Percentiles rank a stretch among this genome's conserved stretches.
Conservation (phyloP, 2,888 invertebrate genomes). For the Sinopyrophorus schimmeli region DNA sequence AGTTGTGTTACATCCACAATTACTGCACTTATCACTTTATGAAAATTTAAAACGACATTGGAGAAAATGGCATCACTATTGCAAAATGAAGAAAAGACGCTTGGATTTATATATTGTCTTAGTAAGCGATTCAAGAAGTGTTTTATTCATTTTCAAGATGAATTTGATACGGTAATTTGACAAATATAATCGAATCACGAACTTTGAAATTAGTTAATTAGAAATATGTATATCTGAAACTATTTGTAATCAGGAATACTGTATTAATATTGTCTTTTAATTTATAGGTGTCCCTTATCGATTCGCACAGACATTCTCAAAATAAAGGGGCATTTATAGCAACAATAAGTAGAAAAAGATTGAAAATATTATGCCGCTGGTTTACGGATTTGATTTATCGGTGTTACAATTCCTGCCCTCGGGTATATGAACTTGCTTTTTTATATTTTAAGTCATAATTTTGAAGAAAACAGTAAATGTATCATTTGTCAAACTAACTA, state of each 20-base stretch:
- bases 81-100: slow-evolving; percentile 37
- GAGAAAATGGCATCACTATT: slow-evolving; percentile 53
- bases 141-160: slow-evolving; percentile 58
- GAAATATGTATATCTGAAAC: no score
- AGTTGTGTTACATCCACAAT: slow-evolving; percentile 55
- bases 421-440: slow-evolving; percentile 58
- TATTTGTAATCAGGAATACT: no score
- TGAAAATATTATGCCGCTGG: slow-evolving; percentile 57
- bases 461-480: slow-evolving; percentile 33
- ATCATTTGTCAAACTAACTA: no score
- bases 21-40: slow-evolving; percentile 52
- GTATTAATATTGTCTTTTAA: no score
- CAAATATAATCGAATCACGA: no score
- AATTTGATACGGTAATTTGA: slow-evolving; percentile 50
- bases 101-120: slow-evolving; percentile 57
- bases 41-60: slow-evolving; percentile 54
- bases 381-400: slow-evolving; percentile 50
- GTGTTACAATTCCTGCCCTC: slow-evolving; percentile 53
- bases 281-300: slow-evolving; percentile 57
- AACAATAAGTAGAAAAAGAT: slow-evolving; percentile 49
- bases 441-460: slow-evolving; percentile 56
- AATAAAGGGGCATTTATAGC: slow-evolving; percentile 58
- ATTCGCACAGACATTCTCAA: slow-evolving; percentile 56
- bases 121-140: slow-evolving; percentile 58
- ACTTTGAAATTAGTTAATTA: no score